Evolutionary conservation across 2,113 vertebrate genomes (phyloP), one percentile per base, ranked within the genome.

Genomic region (Oryzias melastigma): DNA sequence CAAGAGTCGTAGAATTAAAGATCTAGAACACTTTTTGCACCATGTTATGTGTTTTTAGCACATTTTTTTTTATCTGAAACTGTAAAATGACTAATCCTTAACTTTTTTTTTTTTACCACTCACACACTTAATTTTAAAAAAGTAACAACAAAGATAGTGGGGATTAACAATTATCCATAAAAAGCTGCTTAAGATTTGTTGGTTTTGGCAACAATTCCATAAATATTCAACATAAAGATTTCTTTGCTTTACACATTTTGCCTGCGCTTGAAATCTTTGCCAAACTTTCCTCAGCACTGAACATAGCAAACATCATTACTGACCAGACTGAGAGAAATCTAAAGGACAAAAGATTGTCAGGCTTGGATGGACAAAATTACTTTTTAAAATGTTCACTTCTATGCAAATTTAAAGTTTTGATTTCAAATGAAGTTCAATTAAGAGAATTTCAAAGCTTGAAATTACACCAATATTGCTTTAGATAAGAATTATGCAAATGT

Each of bases 231-330:
- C 29, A 35, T 35, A n/a, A n/a, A n/a, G n/a, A n/a, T n/a, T 35
- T 35, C 7, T 7, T 7, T 8, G 6, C 29, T 8, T 7, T 2
- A 8, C 29, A 7, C 29, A 7, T 35, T 35, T 35, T 35, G 29
- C 7, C 29, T 35, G 29, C 29, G 7, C 29, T 35, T 35, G 7
- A 35, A 35, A 35, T 35, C 29, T 7, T 10, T 10, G 29, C 8
- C 5, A 25, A 24, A 66, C 61, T 79, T 56, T 67, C 47, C 48
- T 68, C n/a, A 61, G 27, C 44, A 73, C 41, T 50, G 54, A 75
- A 71, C 50, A 54, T 47, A 77, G 75, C 58, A 82, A 79, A 80
- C 62, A 68, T 74, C 60, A 74, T 78, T 71, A 81, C 43, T 77
- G 70, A 29, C 50, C 46, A 54, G 53, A 55, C 50, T 67, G 49